Base-by-base conservation (phyloP, 2,888 invertebrate genomes). In the Drosophila antonietae region DNA sequence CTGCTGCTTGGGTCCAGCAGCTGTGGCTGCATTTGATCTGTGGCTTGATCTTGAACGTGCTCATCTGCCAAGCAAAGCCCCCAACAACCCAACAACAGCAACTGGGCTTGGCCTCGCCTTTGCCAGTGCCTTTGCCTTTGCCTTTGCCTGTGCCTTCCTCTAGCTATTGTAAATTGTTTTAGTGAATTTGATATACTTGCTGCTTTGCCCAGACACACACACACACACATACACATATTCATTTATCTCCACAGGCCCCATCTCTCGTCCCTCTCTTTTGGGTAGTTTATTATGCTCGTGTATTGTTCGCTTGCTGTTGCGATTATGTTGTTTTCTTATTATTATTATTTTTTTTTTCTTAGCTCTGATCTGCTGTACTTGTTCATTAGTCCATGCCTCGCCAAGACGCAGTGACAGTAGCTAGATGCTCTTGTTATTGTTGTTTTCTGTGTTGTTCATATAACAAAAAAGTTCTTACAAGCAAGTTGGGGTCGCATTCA, bases 151-250 rank as follows among this genome's bases (percentile, higher is more conserved):
- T 65, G 73, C 51, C 59, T 55, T 64, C 67, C 66, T 61, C 62
- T 65, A 70, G 66, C 74, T 78, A 80, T 90, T 90, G 90, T 89
- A 90, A 90, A 89, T 91, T 90, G 90, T 89, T 88, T 90, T 88
- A 39, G 89, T 88, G 89, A 91, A 90, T 89, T 90, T 90, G 88
- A 91, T 90, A 90, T 86, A 90, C 90, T 87, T 89, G 89, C 85
- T 72, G 73, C 57, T 61, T 41, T 62, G 43, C 64, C 58, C 44
- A 28, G 28, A 18, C 52, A 9, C 9, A 53, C 33, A 33, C 6
- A 28, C 8, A 28, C 56, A 18, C 8, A 10, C 43, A 18, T 2
- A 18, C 58, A 35, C 23, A 20, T 39, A 14, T 59, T 10, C 31
- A 7, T 39, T n/a, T 43, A 18, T 43, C 43, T 43, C 18, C 5